These are phyloP conservation scores for Hozukius guyotensis DNA, from an alignment of 2,797 vertebrate genomes.

Conservation along the genomic window DNA sequence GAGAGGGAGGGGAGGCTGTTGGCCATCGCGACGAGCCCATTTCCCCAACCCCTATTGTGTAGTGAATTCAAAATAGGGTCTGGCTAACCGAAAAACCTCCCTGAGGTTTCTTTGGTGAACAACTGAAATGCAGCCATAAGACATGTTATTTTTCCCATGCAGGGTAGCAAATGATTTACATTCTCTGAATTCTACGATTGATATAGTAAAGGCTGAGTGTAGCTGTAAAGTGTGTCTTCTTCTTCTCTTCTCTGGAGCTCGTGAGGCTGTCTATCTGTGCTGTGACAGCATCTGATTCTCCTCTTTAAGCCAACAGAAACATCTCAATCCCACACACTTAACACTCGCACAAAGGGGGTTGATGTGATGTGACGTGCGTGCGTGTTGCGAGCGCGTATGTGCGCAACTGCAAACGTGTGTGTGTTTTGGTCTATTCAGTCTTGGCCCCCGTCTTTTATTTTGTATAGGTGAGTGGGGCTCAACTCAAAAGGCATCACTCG, in stretches of 20 bases:
- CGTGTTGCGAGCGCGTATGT: constrained; percentile 14
- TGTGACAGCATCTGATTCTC: constrained; percentile 73
- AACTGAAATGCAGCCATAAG: constrained; percentile 59
- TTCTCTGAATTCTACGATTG: constrained; percentile 72
- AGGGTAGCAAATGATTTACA: constrained; percentile 63
- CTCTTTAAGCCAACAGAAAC: constrained; percentile 77
- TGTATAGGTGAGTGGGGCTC: constrained; percentile 71
- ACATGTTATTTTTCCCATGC: constrained; percentile 22
- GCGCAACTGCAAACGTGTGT: constrained; percentile 15
- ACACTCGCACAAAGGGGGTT: constrained; percentile 72
- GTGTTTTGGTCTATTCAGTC: constrained; percentile 66
- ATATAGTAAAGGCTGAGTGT: constrained; percentile 66
- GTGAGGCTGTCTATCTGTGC: constrained; percentile 64
- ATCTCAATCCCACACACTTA: constrained; percentile 81
- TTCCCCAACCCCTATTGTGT: constrained; percentile 72
- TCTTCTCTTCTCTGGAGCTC: constrained; percentile 32
- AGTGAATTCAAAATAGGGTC: constrained; percentile 70
- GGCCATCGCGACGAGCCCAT: constrained; percentile 64
- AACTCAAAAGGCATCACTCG: constrained; percentile 77
- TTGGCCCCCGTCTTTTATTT: constrained; percentile 67
- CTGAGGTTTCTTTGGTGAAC: constrained; percentile 59
- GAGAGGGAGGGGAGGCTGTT: constrained; percentile 59
- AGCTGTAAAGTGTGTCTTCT: constrained; percentile 55
- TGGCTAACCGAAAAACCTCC: constrained; percentile 69
- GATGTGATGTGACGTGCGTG: constrained; percentile 52